Evolutionary conservation across 2,888 invertebrate genomes (phyloP), one percentile per base, ranked within the genome.

Genomic region (Odontocolon sp.): DNA sequence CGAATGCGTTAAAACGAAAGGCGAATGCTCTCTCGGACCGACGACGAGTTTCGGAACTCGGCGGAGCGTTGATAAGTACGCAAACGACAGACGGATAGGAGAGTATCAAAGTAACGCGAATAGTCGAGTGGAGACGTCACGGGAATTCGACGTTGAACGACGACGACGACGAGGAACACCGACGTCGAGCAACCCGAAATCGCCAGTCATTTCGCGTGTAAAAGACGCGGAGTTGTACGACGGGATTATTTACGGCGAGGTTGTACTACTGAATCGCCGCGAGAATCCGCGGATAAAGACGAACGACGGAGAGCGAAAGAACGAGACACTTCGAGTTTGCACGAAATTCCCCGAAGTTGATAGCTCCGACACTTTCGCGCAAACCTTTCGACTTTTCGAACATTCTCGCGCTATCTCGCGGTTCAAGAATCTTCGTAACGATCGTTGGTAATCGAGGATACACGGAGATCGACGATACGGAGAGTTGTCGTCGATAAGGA

Each of bases 221-320:
- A 72, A 72, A 69, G 73, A 68, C 71, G 54, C 78, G 67, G 71
- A 72, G 67, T 26, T 73, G 52, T 56, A 68, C 72, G 69, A 52
- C 72, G 31, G 77, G 70, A 77, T 77, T 77, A 77, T 77, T 77
- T 73, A 77, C 77, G 77, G 77, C 77, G 77, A 73, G 72, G 72
- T 73, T 59, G 72, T 69, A 73, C 67, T 59, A 69, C 72, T 73
- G 77, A 77, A 73, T 69, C 68, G 69, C 64, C 69, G 64, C 68
- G 52, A 57, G 63, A 71, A 76, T 72, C 78, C 67, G 68, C 71
- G 75, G 74, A 78, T 78, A 71, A 76, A 76, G 80, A 67, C 66
- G 80, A 79, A 80, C 77, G 79, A 57, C 76, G 77, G 56, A 66
- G 23, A 38, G 54, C 54, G 63, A 66, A 54, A 75, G 66, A 68